phyloP scores from a whole-genome alignment of 1,140 invertebrate species.

The Stegodyphus dumicola region DNA sequence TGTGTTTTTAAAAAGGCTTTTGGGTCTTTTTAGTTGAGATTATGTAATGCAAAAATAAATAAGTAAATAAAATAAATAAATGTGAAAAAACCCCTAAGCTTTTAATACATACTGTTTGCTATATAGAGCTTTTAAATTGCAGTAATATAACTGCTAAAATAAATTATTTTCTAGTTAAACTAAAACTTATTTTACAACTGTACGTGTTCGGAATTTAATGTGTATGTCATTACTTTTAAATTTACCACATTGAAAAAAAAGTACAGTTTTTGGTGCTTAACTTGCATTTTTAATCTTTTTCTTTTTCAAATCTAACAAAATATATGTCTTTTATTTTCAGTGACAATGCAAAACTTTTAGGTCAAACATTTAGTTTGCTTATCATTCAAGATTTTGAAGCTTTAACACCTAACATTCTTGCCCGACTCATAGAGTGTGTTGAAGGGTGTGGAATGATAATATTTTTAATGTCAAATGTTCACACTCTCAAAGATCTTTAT shows the following conservation, averaged over 20 bases:
- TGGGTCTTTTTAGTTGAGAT: too few species aligned
- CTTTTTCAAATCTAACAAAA: not conserved
- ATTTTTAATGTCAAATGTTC: constrained; percentile 82
- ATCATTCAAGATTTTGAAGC: constrained; percentile 94
- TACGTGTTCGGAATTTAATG: too few species aligned
- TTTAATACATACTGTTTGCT: too few species aligned
- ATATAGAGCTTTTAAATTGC: too few species aligned
- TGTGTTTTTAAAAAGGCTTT: too few species aligned
- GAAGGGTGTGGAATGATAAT: constrained; percentile 97
- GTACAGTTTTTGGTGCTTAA: not conserved
- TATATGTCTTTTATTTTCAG: constrained; percentile 39
- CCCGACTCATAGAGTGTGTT: constrained; percentile 97
- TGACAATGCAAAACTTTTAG: constrained; percentile 97
- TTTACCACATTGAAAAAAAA: not conserved
- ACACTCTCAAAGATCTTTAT: constrained; percentile 92
- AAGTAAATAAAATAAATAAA: too few species aligned
- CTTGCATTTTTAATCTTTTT: not conserved
- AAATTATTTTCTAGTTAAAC: too few species aligned
- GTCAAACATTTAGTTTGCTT: constrained; percentile 83
- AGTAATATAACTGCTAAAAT: too few species aligned
- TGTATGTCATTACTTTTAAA: not conserved
- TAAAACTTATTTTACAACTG: too few species aligned
- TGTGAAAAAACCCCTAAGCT: too few species aligned
- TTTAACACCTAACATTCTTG: constrained; percentile 95
- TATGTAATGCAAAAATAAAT: too few species aligned